Evolutionary conservation across 1,140 invertebrate species (phyloP).

Genomic region (Drosophila melanogaster): Release_6_plus_ISO1_MT NC_004354.4:7223501-7224000

Average conservation of each 20-base stretch:
- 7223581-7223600: conserved; percentile 16
- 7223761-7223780: conserved; percentile 63
- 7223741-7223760: conserved; percentile 75
- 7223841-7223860: conserved; percentile 8
- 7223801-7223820: conserved; percentile 41
- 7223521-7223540: conserved; percentile 45
- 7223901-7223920: conserved; percentile 34
- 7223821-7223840: conserved; percentile 3
- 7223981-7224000: conserved; percentile 48
- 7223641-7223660: conserved; percentile 37
- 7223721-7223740: conserved; percentile 77
- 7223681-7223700: conserved; percentile 54
- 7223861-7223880: conserved; percentile 47
- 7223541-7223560: conserved; percentile 48
- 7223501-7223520: not conserved
- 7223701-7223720: conserved; percentile 71
- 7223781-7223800: conserved; percentile 53
- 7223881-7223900: conserved; percentile 73
- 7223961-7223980: conserved; percentile 82
- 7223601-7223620: conserved; percentile 78
- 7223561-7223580: conserved; percentile 13
- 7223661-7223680: conserved; percentile 8
- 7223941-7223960: conserved; percentile 82
- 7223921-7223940: conserved; percentile 67
- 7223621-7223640: conserved; percentile 39